These are phyloP conservation scores for Eilema depressum DNA, from an alignment of 2,888 invertebrate species.

Conservation along the genomic window DNA sequence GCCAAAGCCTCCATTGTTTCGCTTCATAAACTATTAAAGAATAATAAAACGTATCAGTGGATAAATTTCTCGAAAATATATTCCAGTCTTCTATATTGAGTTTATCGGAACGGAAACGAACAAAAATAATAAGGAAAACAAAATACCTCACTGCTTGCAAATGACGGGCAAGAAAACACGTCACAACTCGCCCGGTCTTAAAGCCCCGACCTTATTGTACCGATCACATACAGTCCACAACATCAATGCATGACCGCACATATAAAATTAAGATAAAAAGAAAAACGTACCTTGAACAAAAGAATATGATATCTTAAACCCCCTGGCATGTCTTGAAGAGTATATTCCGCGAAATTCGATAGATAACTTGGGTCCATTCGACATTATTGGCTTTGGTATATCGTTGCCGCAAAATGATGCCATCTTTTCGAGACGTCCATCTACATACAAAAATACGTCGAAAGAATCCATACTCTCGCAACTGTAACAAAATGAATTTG, in stretches of 20 bases:
- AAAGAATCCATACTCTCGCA: slow-evolving; percentile 93
- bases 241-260: slow-evolving; percentile 40
- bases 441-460: slow-evolving; percentile 93
- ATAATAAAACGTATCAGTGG: background rate
- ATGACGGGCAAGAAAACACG: slow-evolving; percentile 14
- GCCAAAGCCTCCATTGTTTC: background rate
- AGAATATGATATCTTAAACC: slow-evolving; percentile 95
- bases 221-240: slow-evolving; percentile 22
- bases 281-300: slow-evolving; percentile 94
- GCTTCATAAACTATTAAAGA: background rate
- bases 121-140: slow-evolving; percentile 12
- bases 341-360: slow-evolving; percentile 93
- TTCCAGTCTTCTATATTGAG: background rate
- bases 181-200: slow-evolving; percentile 13
- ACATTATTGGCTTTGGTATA: slow-evolving; percentile 96
- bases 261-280: slow-evolving; percentile 44
- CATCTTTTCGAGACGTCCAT: slow-evolving; percentile 94
- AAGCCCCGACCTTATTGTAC: slow-evolving; percentile 10
- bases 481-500: slow-evolving; percentile 83
- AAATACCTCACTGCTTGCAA: slow-evolving; percentile 6
- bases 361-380: slow-evolving; percentile 94
- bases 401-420: slow-evolving; percentile 95
- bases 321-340: slow-evolving; percentile 92
- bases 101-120: background rate
- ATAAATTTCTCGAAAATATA: background rate